Percentiles rank a stretch among this genome's conserved stretches.
Conservation (phyloP, 2,113 vertebrate genomes). For the Anolis sagrei region DNA sequence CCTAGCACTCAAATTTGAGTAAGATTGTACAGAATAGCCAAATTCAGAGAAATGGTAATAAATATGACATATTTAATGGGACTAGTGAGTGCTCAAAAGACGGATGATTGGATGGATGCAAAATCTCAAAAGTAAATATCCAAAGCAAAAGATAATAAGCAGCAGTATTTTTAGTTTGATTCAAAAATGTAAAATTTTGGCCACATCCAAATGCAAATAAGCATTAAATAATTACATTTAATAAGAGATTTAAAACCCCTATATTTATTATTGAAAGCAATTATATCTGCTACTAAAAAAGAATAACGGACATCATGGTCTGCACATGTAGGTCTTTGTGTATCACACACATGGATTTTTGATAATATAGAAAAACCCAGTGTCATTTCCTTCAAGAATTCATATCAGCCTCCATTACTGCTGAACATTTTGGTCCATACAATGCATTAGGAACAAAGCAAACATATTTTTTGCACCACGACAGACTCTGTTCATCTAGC, state of each 20-base stretch:
- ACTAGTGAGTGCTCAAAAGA: not conserved
- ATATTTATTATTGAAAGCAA: not conserved
- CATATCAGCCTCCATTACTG: not conserved
- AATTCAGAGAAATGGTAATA: not conserved
- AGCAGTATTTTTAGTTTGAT: not conserved
- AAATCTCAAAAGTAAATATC: not conserved
- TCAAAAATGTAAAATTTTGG: not conserved
- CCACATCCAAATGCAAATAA: no score
- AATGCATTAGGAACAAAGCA: not conserved
- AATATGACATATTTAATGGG: not conserved
- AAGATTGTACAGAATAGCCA: not conserved
- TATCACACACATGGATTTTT: not conserved
- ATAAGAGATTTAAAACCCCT: not conserved
- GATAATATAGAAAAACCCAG: not conserved
- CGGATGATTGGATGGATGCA: not conserved
- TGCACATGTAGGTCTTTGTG: not conserved
- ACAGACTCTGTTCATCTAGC: not conserved
- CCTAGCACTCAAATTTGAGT: not conserved
- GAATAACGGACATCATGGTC: not conserved
- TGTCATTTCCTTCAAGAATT: not conserved
- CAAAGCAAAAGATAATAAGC: not conserved
- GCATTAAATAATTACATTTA: not conserved
- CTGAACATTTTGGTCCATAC: not conserved
- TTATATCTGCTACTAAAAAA: no score
- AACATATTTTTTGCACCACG: not conserved